Percentiles rank a stretch among this genome's conserved stretches.
These are phyloP conservation scores for Geococcyx californianus DNA, from an alignment of 2,113 vertebrate species.

Conservation along the genomic window DNA sequence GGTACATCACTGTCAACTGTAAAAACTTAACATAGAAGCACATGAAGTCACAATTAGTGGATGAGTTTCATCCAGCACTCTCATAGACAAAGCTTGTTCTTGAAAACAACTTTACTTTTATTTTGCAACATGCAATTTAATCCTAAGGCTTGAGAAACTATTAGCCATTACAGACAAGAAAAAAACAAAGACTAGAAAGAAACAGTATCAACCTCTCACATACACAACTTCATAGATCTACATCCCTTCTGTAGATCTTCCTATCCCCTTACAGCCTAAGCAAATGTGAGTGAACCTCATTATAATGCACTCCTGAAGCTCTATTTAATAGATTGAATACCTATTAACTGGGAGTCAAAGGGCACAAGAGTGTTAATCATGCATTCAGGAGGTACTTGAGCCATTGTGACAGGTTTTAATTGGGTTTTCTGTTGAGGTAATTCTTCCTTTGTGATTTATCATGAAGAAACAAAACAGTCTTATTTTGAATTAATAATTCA, in stretches of 20 bases:
- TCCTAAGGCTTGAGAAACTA: not conserved
- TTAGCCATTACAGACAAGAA: not conserved
- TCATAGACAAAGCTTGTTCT: not conserved
- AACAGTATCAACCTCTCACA: not conserved
- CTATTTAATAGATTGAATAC: conserved; percentile 39
- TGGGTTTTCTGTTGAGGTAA: conserved; percentile 41
- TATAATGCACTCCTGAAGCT: not conserved
- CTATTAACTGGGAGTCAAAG: conserved; percentile 51
- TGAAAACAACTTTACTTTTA: not conserved
- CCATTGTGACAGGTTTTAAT: conserved; percentile 28
- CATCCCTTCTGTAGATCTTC: no score
- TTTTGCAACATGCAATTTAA: not conserved
- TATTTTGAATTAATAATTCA: conserved; percentile 59
- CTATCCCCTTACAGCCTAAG: not conserved
- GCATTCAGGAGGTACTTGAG: not conserved
- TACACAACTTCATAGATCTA: not conserved
- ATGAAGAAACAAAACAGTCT: conserved; percentile 54
- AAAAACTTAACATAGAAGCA: not conserved
- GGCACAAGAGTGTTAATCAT: not conserved
- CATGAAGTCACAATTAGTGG: not conserved
- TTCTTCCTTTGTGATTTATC: conserved; percentile 46
- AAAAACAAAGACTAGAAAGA: not conserved
- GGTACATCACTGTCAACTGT: not conserved
- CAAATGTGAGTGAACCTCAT: not conserved
- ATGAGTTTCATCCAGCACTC: not conserved